Evolutionary conservation across 2,113 vertebrate genomes (phyloP).

Genomic region (Ondatra zibethicus): DNA sequence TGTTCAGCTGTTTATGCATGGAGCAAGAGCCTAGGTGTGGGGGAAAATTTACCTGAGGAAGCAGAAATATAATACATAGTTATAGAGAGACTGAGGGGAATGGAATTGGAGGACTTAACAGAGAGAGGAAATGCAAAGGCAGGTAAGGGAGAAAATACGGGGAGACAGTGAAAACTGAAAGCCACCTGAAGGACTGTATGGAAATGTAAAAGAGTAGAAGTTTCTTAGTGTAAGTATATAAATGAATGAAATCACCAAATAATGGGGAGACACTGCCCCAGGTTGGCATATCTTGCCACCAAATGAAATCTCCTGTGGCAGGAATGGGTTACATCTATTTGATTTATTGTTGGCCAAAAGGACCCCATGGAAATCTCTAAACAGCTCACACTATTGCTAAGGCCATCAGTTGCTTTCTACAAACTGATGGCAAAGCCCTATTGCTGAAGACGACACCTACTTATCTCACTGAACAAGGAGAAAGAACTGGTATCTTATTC

Average conservation of each 20-base stretch:
- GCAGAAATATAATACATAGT: neutral
- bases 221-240: neutral
- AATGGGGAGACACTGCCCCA: neutral
- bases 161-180: neutral
- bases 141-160: neutral
- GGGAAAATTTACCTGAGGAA: neutral
- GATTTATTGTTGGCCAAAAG: neutral
- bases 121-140: neutral
- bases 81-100: neutral
- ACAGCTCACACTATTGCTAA: neutral
- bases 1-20: neutral
- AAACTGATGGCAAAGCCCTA: neutral
- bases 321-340: neutral
- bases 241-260: neutral
- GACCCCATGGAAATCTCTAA: neutral
- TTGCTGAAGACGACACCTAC: neutral
- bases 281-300: neutral
- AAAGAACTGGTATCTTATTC: neutral
- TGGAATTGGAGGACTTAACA: neutral
- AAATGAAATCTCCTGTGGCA: neutral
- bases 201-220: neutral
- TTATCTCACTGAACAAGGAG: neutral
- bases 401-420: neutral
- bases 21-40: accelerated
- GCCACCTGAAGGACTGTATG: neutral